Evolutionary conservation across 2,888 invertebrate genomes (phyloP).

Genomic region (Noctua fimbriata): DNA sequence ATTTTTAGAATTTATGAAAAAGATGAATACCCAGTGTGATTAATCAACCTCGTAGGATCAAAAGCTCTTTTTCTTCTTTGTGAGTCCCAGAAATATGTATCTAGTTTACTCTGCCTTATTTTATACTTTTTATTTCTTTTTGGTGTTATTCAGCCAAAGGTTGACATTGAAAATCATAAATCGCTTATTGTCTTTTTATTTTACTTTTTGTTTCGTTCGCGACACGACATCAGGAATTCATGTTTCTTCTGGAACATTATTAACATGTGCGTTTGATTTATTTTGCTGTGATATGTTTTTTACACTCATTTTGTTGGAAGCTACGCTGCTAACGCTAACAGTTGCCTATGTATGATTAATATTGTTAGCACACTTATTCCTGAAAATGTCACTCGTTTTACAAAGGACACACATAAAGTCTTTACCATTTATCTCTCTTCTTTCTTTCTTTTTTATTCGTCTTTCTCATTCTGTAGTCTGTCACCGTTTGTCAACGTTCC

Average conservation of each 20-base stretch:
- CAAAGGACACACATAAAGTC: neutral
- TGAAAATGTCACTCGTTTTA: neutral
- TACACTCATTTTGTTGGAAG: constrained; percentile 9
- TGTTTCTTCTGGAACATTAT: constrained; percentile 54
- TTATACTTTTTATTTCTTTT: constrained; percentile 38
- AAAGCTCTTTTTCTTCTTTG: constrained; percentile 45
- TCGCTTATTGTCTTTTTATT: constrained; percentile 55
- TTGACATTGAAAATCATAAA: constrained; percentile 57
- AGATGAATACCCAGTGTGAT: constrained; percentile 50
- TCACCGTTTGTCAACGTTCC: neutral
- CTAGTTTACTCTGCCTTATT: constrained; percentile 48
- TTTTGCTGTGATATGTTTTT: constrained; percentile 23
- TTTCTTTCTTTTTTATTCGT: too few relatives aligned
- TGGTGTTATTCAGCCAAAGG: constrained; percentile 48
- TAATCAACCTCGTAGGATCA: constrained; percentile 60
- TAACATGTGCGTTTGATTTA: constrained; percentile 60
- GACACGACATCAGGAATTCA: constrained; percentile 46
- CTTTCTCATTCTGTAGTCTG: neutral
- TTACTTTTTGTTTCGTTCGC: constrained; percentile 31
- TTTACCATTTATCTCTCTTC: neutral
- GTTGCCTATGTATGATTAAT: neutral
- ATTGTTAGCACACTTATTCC: neutral
- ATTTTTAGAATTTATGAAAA: constrained; percentile 42
- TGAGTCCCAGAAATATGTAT: constrained; percentile 35
- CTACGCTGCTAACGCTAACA: neutral